Evolutionary conservation across 2,797 vertebrate genomes (phyloP).

Genomic region (Tokudaia tokunoshimensis): DNA sequence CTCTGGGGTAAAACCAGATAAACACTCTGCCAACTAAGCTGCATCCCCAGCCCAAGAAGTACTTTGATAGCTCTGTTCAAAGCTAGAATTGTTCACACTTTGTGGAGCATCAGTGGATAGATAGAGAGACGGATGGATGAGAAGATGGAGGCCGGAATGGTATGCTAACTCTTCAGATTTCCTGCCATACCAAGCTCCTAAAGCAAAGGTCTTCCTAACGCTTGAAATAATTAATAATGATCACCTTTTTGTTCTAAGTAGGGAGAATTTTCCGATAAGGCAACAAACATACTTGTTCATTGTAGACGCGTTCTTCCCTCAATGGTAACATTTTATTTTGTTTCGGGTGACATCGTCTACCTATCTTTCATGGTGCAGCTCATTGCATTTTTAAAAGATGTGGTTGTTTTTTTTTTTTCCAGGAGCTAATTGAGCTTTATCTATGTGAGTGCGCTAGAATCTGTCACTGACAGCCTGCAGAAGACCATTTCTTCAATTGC

Average conservation of each 20-base stretch:
- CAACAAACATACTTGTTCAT: not conserved
- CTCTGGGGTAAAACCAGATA: not conserved
- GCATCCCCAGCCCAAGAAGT: not conserved
- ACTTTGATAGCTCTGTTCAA: not conserved
- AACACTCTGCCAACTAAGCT: no score
- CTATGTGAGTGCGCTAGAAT: constrained; percentile 80
- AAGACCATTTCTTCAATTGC: constrained; percentile 86
- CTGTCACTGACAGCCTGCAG: constrained; percentile 86
- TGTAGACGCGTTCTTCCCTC: constrained; percentile 18
- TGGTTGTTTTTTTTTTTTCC: constrained; percentile 44
- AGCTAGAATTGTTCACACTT: not conserved
- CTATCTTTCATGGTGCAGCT: constrained; percentile 76
- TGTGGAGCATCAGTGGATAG: not conserved
- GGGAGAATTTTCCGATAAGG: constrained; percentile 17
- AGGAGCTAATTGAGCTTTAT: constrained; percentile 85
- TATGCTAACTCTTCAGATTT: not conserved
- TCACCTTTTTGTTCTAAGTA: constrained; percentile 5
- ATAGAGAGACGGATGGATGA: not conserved
- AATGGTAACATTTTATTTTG: constrained; percentile 76
- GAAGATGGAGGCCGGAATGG: not conserved
- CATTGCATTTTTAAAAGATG: constrained; percentile 85
- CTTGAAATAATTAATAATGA: constrained; percentile 58
- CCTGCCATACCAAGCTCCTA: not conserved
- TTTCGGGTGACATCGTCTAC: constrained; percentile 64
- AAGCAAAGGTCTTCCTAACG: constrained; percentile 44